Conservation (phyloP, 2,888 invertebrate genomes). For the Drosophila nr. medialis region DNA sequence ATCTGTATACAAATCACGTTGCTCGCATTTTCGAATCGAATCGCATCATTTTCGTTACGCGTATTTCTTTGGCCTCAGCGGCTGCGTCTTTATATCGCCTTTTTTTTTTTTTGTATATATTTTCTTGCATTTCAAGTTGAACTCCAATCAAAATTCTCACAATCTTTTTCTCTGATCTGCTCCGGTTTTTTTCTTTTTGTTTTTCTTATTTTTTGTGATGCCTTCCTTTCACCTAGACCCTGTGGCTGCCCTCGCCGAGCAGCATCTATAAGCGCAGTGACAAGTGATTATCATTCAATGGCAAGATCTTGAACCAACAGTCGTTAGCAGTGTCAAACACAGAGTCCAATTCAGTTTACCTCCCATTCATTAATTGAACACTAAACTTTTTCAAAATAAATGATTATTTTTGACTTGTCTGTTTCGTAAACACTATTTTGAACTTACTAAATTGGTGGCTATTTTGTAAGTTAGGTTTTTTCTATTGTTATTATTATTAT, state of each 20-base stretch:
- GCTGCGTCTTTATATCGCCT: conserved; percentile 10
- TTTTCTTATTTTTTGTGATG: conserved; percentile 1
- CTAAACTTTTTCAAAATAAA: not conserved
- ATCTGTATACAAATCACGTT: conserved; percentile 63
- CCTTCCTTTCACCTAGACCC: conserved; percentile 34
- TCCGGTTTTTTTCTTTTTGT: not conserved
- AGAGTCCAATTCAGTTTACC: not conserved
- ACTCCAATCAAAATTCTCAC: conserved; percentile 17
- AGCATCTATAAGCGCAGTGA: not conserved
- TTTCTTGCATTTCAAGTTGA: conserved; percentile 29
- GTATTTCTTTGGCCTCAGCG: conserved; percentile 19
- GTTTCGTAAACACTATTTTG: conserved; percentile 18
- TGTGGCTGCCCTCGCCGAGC: conserved; percentile 15
- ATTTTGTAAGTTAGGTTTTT: not conserved
- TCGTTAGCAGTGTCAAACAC: conserved; percentile 19
- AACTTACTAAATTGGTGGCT: not conserved
- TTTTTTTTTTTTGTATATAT: not conserved
- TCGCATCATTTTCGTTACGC: conserved; percentile 19
- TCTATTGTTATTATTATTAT: not conserved
- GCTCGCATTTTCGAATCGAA: conserved; percentile 14
- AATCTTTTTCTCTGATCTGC: not conserved
- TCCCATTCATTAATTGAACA: not conserved
- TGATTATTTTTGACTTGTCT: not conserved
- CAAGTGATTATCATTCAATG: conserved; percentile 45
- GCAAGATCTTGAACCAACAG: conserved; percentile 37